These are phyloP conservation scores for Ptychodera flava DNA, from an alignment of 35 echinoderm and acorn worm genomes.

Conservation along the genomic window DNA sequence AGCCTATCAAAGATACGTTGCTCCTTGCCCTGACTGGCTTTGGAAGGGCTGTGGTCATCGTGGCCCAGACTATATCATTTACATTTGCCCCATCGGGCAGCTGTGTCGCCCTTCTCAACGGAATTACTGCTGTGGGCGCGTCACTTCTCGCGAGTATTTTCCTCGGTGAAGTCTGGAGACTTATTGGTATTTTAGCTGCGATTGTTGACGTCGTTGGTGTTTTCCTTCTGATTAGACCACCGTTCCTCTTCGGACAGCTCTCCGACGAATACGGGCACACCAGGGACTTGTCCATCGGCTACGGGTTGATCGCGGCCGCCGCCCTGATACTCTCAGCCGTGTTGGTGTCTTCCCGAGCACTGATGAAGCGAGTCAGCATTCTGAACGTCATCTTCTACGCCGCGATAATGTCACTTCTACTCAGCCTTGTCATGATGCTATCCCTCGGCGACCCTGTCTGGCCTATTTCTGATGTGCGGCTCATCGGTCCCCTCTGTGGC, in stretches of 20 bases:
- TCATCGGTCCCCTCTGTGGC: background rate
- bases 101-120: background rate
- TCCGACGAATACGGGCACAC: background rate
- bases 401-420: background rate
- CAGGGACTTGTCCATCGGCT: background rate
- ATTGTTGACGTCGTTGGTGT: background rate
- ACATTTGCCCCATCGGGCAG: background rate
- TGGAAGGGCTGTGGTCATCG: background rate
- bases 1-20: background rate
- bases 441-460: background rate
- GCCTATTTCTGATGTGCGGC: background rate
- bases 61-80: background rate
- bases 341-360: background rate
- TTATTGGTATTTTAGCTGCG: background rate
- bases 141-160: background rate
- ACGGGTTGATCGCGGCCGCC: background rate
- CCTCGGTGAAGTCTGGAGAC: background rate
- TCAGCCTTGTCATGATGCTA: background rate
- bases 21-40: background rate
- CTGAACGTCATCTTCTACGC: background rate
- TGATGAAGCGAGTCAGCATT: background rate
- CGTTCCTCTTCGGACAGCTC: background rate
- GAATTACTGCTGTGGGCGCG: background rate
- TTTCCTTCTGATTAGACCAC: background rate
- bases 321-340: background rate